Conservation (phyloP, 1,140 invertebrate genomes). For the Chrysopa pallens region DNA sequence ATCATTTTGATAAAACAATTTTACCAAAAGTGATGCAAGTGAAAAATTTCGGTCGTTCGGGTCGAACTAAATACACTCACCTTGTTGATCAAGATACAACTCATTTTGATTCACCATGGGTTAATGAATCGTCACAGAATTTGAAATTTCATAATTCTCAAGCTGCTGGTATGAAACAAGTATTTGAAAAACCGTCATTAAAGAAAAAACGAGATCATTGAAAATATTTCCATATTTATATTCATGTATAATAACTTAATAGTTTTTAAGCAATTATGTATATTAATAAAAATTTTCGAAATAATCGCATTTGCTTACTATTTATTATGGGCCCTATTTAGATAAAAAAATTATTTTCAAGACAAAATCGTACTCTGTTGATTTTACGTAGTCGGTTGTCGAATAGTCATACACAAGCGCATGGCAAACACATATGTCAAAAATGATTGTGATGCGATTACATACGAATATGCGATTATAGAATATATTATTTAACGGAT, state of each 20-base stretch:
- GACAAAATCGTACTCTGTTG: too few species aligned
- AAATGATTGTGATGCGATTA: too few species aligned
- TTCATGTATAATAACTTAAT: too few species aligned
- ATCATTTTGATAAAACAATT: conserved; percentile 98
- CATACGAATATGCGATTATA: too few species aligned
- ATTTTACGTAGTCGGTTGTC: too few species aligned
- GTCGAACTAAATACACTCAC: conserved; percentile 97
- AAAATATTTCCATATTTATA: too few species aligned
- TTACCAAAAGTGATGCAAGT: conserved; percentile 99
- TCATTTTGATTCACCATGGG: conserved; percentile 94
- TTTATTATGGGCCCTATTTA: background rate
- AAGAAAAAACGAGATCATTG: conserved; percentile 41
- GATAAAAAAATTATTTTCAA: too few species aligned
- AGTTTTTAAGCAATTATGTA: too few species aligned
- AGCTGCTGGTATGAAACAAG: conserved; percentile 89
- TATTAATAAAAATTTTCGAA: conserved; percentile 3
- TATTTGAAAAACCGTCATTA: conserved; percentile 76
- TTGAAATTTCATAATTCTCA: conserved; percentile 78
- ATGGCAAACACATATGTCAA: too few species aligned
- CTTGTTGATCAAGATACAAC: conserved; percentile 99
- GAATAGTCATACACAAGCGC: too few species aligned
- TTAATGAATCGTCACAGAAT: conserved; percentile 74
- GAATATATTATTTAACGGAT: too few species aligned
- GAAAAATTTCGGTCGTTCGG: conserved; percentile 97
- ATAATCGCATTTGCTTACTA: background rate